These are phyloP conservation scores for Acleris sparsana DNA, from an alignment of 2,888 invertebrate species.

Conservation along the genomic window DNA sequence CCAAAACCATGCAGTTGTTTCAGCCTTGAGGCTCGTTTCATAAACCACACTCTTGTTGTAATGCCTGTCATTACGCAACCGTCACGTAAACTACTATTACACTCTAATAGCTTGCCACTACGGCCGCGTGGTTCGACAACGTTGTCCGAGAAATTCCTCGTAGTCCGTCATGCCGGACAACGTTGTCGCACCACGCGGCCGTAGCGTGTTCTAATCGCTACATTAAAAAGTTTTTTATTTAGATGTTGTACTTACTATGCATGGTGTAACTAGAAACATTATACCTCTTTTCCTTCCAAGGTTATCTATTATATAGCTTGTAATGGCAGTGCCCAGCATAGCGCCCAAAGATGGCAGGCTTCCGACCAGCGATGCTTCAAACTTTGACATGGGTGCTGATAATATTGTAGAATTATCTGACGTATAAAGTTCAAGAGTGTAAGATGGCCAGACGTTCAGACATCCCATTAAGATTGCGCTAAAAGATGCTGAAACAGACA, in stretches of 20 bases:
- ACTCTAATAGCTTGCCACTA: too few relatives aligned
- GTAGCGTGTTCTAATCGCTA: too few relatives aligned
- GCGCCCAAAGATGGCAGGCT: conserved; percentile 83
- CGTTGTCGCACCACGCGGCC: too few relatives aligned
- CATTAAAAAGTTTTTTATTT: too few relatives aligned
- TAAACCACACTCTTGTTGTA: too few relatives aligned
- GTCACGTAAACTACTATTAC: too few relatives aligned
- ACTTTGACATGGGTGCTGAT: conserved; percentile 68
- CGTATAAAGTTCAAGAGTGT: conserved; percentile 73
- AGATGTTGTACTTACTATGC: conserved; percentile 56
- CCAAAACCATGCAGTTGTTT: too few relatives aligned
- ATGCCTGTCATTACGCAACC: too few relatives aligned
- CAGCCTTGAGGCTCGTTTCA: too few relatives aligned
- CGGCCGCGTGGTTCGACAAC: too few relatives aligned
- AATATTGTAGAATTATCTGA: conserved; percentile 69
- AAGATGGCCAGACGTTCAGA: conserved; percentile 84
- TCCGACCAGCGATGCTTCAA: conserved; percentile 80
- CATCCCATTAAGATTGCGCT: conserved; percentile 60
- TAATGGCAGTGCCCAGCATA: conserved; percentile 71
- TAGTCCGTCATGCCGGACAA: too few relatives aligned
- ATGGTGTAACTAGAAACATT: conserved; percentile 78
- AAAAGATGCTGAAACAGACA: conserved; percentile 55
- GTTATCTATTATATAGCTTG: conserved; percentile 72
- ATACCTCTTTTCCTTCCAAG: conserved; percentile 82
- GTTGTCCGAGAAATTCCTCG: too few relatives aligned